A percentile compares a stretch with the other conserved stretches of the same genome.
These are phyloP conservation scores for Hydrophis major DNA, from an alignment of 2,797 vertebrate species.

Conservation along the genomic window DNA sequence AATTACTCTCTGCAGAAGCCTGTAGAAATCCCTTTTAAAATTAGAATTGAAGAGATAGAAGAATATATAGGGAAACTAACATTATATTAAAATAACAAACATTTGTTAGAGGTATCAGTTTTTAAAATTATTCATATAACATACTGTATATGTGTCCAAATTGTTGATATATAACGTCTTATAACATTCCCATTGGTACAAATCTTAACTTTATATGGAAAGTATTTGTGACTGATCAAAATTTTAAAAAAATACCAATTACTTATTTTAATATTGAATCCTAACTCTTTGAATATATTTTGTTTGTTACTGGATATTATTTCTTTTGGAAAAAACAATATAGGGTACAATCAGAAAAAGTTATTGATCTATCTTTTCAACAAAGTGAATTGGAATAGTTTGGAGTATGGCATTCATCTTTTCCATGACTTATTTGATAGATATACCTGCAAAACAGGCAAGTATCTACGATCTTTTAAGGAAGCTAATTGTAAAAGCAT, in stretches of 20 bases:
- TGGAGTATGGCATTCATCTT: background rate
- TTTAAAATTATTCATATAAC: background rate
- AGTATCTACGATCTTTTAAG: background rate
- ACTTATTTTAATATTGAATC: background rate
- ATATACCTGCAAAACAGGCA: background rate
- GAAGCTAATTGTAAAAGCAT: background rate
- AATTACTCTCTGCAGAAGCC: background rate
- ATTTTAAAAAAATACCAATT: background rate
- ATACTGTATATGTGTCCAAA: background rate
- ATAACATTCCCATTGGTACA: background rate
- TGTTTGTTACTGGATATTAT: background rate
- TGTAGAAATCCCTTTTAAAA: background rate
- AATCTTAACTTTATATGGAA: background rate
- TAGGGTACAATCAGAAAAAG: background rate
- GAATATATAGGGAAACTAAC: background rate
- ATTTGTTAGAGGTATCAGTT: background rate
- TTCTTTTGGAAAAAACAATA: background rate
- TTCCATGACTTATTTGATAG: background rate
- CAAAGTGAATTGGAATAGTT: background rate
- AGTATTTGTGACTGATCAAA: background rate
- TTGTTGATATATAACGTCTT: background rate
- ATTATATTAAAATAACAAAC: background rate
- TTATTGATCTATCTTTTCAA: background rate
- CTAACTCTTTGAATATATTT: background rate
- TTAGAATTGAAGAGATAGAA: background rate